phyloP scores from a whole-genome alignment of 2,113 vertebrate genomes.

The Nannobrachium achirus region DNA sequence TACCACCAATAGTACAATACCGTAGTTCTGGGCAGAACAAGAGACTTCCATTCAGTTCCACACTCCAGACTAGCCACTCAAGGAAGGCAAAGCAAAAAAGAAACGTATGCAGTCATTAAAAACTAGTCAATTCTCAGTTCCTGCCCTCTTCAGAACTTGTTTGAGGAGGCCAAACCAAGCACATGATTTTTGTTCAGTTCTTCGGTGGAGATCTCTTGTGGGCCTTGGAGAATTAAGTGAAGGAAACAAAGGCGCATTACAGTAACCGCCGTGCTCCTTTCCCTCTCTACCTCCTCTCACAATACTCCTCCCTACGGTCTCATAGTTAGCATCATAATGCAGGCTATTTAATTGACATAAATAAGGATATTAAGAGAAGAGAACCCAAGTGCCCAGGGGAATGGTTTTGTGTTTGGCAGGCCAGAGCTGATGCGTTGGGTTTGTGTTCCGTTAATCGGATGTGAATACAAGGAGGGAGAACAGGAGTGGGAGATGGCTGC shows the following conservation, averaged over 20 bases:
- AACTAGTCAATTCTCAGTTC: constrained; percentile 54
- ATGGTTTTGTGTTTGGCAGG: constrained; percentile 66
- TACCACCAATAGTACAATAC: constrained; percentile 59
- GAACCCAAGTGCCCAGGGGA: constrained; percentile 56
- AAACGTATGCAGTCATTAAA: constrained; percentile 65
- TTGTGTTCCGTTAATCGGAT: constrained; percentile 72
- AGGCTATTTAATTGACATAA: constrained; percentile 67
- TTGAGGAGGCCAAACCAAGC: constrained; percentile 57
- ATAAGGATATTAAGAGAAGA: constrained; percentile 62
- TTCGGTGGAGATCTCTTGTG: constrained; percentile 51
- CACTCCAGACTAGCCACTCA: constrained; percentile 64
- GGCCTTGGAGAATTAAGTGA: constrained; percentile 28
- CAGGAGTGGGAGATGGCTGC: constrained; percentile 39
- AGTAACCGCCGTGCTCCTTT: constrained; percentile 51
- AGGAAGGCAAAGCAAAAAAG: constrained; percentile 36
- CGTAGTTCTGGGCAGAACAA: constrained; percentile 53
- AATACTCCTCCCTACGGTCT: constrained; percentile 55
- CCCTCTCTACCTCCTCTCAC: constrained; percentile 21
- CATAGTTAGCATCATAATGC: constrained; percentile 78
- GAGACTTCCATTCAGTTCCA: constrained; percentile 59
- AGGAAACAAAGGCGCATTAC: constrained; percentile 69
- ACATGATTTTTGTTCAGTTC: constrained; percentile 59
- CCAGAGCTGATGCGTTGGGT: constrained; percentile 52
- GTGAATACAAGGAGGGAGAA: constrained; percentile 71
- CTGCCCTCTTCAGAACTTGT: constrained; percentile 63